Evolutionary conservation across 2,888 invertebrate species (phyloP), one percentile per base, ranked within the genome.

Genomic region (Drosophila mercatorum): DNA sequence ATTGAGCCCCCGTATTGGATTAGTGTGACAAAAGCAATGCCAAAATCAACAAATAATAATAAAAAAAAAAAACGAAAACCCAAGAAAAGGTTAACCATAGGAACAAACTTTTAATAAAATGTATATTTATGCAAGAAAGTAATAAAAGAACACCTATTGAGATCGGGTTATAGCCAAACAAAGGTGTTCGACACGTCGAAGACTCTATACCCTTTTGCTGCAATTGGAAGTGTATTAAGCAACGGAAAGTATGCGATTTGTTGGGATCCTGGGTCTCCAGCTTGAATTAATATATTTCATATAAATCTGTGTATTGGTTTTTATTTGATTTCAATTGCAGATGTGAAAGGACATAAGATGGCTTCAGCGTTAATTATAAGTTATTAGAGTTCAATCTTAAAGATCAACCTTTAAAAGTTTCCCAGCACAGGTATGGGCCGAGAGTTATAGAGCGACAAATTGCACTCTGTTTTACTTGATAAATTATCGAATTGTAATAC

Each of bases 101-200:
- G 10, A 64, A 52, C 56, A 47, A 61, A 36, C 58, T 40, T 49
- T 55, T 34, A 53, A 67, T 57, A 55, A 56, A 41, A 65, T 64
- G 36, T 53, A 74, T 69, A 68, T 69, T 71, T 66, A 74, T 47
- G 44, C 65, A 61, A 73, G 68, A 68, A 69, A 71, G 63, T 68
- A 66, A 80, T 71, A 71, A 80, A 74, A 57, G 70, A 60, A 72
- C 55, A 68, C 56, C 46, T 72, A 60, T 72, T 47, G 47, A 40
- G 28, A 58, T 55, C 59, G 56, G 40, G 26, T 38, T 41, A 38
- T 40, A 43, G 17, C 34, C 34, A n/a, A 53, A n/a, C n/a, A 2
- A 7, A 31, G 11, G 31, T 17, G 3, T 36, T 6, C 7, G 12
- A 12, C 36, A 5, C 11, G 6, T 2, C 38, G 52, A 43, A 56